Percentiles rank a stretch among this genome's conserved stretches.
phyloP scores from a whole-genome alignment of 2,797 vertebrate genomes.

The Oreochromis mossambicus region DNA sequence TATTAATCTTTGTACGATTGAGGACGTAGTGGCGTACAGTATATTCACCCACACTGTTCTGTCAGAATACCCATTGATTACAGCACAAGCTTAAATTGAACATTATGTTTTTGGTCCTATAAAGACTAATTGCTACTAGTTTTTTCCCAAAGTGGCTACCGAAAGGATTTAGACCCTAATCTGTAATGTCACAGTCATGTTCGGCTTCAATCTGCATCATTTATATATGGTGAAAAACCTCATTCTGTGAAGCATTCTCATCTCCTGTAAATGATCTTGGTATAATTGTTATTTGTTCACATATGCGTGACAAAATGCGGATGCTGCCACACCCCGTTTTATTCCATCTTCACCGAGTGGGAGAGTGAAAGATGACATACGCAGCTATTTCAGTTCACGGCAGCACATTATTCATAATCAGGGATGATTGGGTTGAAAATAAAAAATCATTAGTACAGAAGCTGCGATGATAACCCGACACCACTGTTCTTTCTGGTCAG shows the following conservation, averaged over 20 bases:
- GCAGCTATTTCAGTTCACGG: conserved; percentile 1
- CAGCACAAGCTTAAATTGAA: background rate
- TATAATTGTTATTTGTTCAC: conserved; percentile 36
- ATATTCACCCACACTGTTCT: background rate
- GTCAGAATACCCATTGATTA: conserved; percentile 1
- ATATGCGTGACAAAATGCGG: conserved; percentile 17
- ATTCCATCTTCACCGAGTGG: background rate
- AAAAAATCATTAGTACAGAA: background rate
- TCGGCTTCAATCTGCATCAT: conserved; percentile 31
- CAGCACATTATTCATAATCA: conserved; percentile 1
- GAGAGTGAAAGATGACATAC: conserved; percentile 1
- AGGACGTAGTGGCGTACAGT: background rate
- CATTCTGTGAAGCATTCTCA: conserved; percentile 25
- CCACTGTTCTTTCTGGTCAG: background rate
- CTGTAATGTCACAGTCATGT: conserved; percentile 38
- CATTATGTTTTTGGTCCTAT: conserved; percentile 16
- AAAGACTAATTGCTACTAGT: conserved; percentile 24
- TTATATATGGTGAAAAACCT: conserved; percentile 41
- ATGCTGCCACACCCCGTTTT: background rate
- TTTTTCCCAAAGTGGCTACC: conserved; percentile 25
- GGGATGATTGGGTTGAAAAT: background rate
- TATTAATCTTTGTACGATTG: conserved; percentile 4
- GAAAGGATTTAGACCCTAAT: conserved; percentile 38
- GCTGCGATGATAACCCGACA: background rate
- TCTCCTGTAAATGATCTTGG: conserved; percentile 42